A percentile compares a stretch with the other conserved stretches of the same genome.
These are phyloP conservation scores for Meleagris gallopavo DNA, from an alignment of 2,113 vertebrate genomes.

Conservation along the genomic window DNA sequence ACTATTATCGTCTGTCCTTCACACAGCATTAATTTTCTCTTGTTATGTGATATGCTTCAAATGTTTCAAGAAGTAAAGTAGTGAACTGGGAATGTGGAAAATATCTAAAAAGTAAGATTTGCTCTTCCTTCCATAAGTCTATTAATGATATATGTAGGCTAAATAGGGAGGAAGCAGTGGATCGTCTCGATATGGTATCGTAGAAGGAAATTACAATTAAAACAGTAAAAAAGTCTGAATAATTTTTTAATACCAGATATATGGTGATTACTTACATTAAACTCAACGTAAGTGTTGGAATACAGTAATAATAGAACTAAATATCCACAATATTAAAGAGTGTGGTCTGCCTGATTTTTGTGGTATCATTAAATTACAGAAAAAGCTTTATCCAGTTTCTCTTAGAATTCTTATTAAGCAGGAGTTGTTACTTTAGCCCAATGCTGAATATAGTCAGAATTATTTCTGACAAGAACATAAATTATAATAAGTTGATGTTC, in stretches of 20 bases:
- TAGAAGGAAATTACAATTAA: background rate
- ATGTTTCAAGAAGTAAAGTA: background rate
- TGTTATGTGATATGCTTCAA: background rate
- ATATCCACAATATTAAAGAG: too few species aligned
- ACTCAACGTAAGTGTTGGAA: background rate
- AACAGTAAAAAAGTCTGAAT: background rate
- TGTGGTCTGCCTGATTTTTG: background rate
- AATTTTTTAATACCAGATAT: background rate
- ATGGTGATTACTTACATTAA: background rate
- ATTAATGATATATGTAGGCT: background rate
- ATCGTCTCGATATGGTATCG: background rate
- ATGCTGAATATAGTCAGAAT: background rate
- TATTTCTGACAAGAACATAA: background rate
- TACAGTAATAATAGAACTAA: background rate
- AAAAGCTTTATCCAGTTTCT: background rate
- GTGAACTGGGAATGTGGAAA: background rate
- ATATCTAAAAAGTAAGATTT: background rate
- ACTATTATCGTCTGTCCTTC: background rate
- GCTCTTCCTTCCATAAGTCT: background rate
- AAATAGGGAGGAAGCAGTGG: background rate
- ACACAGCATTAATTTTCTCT: background rate
- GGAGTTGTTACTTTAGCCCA: background rate
- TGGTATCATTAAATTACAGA: background rate
- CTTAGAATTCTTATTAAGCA: background rate
- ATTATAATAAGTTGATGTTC: background rate